phyloP scores from a whole-genome alignment of 2,888 invertebrate genomes.

The Syrphus vitripennis region DNA sequence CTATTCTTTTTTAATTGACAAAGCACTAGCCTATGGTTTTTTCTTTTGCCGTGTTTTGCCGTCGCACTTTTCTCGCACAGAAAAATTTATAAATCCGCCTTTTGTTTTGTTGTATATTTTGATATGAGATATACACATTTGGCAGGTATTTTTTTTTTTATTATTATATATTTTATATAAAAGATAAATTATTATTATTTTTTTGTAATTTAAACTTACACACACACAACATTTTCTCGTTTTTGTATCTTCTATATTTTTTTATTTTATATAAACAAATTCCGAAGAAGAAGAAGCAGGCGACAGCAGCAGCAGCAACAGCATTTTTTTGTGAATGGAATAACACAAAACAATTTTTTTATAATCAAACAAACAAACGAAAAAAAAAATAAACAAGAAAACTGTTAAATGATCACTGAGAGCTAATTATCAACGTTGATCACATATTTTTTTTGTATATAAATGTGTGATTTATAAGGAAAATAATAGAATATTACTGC shows the following conservation, averaged over 20 bases:
- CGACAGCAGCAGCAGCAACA: background rate
- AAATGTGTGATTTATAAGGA: background rate
- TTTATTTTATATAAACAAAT: slow-evolving; percentile 2
- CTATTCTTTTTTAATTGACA: background rate
- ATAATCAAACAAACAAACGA: background rate
- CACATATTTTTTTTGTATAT: background rate
- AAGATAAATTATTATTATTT: background rate
- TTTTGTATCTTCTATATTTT: background rate
- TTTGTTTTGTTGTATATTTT: background rate
- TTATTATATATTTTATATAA: background rate
- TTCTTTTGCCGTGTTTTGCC: background rate
- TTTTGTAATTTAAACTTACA: too few relatives aligned
- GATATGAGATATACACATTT: background rate
- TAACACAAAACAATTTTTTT: background rate
- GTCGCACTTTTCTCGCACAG: background rate
- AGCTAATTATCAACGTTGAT: background rate
- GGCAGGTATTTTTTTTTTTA: background rate
- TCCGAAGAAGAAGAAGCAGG: background rate
- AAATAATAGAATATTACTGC: background rate
- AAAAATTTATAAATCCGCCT: background rate
- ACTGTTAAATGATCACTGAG: background rate
- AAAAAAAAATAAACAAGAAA: background rate
- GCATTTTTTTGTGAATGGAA: background rate
- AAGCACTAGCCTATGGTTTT: background rate
- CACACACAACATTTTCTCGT: background rate